These are phyloP conservation scores for Salmo trutta DNA, from an alignment of 2,797 vertebrate species.

Conservation along the genomic window DNA sequence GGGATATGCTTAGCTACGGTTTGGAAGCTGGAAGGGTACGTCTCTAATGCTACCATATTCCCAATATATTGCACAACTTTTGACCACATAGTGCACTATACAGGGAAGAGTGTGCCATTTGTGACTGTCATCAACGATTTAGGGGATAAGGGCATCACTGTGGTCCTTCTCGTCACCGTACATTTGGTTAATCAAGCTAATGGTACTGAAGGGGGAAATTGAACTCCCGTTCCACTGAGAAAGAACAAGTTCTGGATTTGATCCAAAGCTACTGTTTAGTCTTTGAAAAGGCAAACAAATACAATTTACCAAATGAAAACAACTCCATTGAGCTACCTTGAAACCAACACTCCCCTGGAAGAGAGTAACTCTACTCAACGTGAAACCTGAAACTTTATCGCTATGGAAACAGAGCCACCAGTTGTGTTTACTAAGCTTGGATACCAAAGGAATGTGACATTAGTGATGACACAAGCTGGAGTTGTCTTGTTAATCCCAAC, in stretches of 20 bases:
- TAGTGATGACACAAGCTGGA: slow-evolving; percentile 44
- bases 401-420: slow-evolving; percentile 34
- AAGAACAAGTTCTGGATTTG: not conserved
- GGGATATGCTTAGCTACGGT: not conserved
- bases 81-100: not conserved
- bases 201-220: not conserved
- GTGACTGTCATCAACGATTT: not conserved
- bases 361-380: not conserved
- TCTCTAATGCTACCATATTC: not conserved
- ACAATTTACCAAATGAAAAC: not conserved
- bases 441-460: slow-evolving; percentile 30
- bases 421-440: slow-evolving; percentile 46
- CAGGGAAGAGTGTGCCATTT: not conserved
- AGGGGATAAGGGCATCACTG: not conserved
- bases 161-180: not conserved
- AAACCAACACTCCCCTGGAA: not conserved
- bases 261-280: not conserved
- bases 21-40: not conserved
- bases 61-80: too few species aligned
- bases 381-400: slow-evolving; percentile 24
- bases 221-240: not conserved
- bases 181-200: not conserved
- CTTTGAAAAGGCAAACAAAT: not conserved
- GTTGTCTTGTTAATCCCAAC: slow-evolving; percentile 30
- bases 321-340: not conserved